A percentile compares a stretch with the other conserved stretches of the same genome.
Conservation (phyloP, 2,888 invertebrate genomes). For the Aporophyla nigra region DNA sequence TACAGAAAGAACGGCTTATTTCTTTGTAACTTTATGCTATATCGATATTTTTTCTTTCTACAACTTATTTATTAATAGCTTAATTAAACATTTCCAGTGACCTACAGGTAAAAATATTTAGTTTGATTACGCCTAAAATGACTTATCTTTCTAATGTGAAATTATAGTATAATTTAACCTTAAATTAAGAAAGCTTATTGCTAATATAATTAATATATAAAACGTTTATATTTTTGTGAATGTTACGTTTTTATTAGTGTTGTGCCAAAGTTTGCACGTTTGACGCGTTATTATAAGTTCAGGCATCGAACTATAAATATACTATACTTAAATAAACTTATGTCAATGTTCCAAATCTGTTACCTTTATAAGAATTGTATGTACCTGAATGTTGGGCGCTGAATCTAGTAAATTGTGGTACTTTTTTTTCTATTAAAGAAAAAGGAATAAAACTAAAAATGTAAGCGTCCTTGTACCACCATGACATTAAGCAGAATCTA, state of each 20-base stretch:
- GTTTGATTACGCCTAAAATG: conserved; percentile 17
- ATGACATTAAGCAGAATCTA: background rate
- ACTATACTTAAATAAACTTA: conserved; percentile 35
- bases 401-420: conserved; percentile 34
- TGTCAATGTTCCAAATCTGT: conserved; percentile 37
- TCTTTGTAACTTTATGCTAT: background rate
- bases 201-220: conserved; percentile 36
- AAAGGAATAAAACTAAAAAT: background rate
- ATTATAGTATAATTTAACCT: conserved; percentile 18
- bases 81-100: conserved; percentile 20
- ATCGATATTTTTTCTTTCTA: background rate
- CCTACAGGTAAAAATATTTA: conserved; percentile 1
- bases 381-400: conserved; percentile 61
- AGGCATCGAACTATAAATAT: conserved; percentile 54
- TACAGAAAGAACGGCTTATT: background rate
- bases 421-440: conserved; percentile 23
- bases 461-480: background rate
- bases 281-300: conserved; percentile 46
- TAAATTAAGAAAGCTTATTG: conserved; percentile 52
- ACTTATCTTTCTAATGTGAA: conserved; percentile 20
- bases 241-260: conserved; percentile 66
- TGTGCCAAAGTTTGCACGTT: conserved; percentile 75
- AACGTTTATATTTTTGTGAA: conserved; percentile 62
- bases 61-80: background rate
- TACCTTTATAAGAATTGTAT: conserved; percentile 46